Evolutionary conservation across 23 tunicate species (phyloP).

Genomic region (Diplosoma virens): DNA sequence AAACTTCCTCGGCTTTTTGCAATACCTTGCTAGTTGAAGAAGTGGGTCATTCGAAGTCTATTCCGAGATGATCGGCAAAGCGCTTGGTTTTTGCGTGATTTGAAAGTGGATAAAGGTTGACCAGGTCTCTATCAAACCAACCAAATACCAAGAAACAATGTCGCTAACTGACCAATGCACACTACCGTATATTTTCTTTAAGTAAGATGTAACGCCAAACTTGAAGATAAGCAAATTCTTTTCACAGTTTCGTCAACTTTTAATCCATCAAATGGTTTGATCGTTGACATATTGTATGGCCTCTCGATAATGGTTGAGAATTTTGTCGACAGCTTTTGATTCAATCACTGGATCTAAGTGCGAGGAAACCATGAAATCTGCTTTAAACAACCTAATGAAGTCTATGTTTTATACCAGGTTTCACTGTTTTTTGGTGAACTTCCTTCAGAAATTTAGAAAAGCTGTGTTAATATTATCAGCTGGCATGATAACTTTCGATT

Average conservation of each 20-base stretch:
- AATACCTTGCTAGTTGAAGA: no score
- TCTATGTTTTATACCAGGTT: constrained; percentile 62
- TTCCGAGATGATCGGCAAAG: constrained; percentile 1
- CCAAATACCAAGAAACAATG: constrained; percentile 51
- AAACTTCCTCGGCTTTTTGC: no score
- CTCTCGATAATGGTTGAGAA: constrained; percentile 55
- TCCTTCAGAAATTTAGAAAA: constrained; percentile 90
- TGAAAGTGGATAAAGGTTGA: constrained; percentile 50
- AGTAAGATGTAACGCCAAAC: constrained; percentile 46
- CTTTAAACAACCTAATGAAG: constrained; percentile 31
- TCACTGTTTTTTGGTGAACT: constrained; percentile 41
- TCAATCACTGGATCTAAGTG: constrained; percentile 65
- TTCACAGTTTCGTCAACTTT: constrained; percentile 59
- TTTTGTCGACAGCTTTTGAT: constrained; percentile 42
- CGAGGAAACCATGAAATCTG: constrained; percentile 57
- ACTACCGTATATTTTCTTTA: constrained; percentile 69
- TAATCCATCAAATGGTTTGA: constrained; percentile 57
- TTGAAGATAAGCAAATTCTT: constrained; percentile 56
- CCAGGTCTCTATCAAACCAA: constrained; percentile 77
- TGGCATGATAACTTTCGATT: constrained; percentile 46
- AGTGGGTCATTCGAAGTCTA: not conserved
- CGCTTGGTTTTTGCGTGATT: constrained; percentile 23
- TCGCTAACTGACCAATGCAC: constrained; percentile 87
- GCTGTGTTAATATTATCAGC: constrained; percentile 78
- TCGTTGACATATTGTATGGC: constrained; percentile 84